phyloP scores from a whole-genome alignment of 2,888 invertebrate species.

The Eupithecia subumbrata region DNA sequence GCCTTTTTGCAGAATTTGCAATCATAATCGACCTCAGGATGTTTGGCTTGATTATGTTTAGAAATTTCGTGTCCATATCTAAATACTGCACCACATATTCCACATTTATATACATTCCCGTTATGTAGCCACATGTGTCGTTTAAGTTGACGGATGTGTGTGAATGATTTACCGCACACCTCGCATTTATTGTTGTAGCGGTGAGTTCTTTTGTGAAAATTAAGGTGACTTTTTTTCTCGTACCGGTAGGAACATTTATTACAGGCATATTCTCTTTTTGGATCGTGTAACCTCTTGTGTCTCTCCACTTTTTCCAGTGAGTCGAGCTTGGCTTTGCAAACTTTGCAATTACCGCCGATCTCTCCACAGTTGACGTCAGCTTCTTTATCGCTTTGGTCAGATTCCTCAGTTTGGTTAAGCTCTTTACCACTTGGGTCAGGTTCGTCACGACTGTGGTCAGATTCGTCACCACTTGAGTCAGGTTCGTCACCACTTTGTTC shows the following conservation, averaged over 20 bases:
- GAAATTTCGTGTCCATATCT: constrained; percentile 1
- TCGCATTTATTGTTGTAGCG: constrained; percentile 3
- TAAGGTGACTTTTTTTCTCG: neutral
- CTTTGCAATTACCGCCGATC: neutral
- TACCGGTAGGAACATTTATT: constrained; percentile 3
- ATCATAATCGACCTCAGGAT: neutral
- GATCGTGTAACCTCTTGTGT: constrained; percentile 4
- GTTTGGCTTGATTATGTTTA: neutral
- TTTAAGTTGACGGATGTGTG: neutral
- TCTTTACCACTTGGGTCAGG: neutral
- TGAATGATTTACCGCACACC: neutral
- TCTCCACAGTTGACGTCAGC: neutral
- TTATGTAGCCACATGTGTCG: neutral
- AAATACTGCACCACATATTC: neutral
- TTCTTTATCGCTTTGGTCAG: neutral
- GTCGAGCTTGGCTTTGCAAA: neutral
- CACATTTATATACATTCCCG: neutral
- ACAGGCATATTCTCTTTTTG: neutral
- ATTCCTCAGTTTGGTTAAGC: neutral
- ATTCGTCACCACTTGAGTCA: neutral
- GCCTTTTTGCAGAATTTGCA: constrained; percentile 1
- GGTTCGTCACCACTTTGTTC: neutral
- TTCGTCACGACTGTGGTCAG: neutral
- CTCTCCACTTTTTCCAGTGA: neutral
- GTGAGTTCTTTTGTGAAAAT: neutral